Evolutionary conservation across 1,140 invertebrate species (phyloP), one percentile per base, ranked within the genome.

Genomic region (Zaprionus africanus): DNA sequence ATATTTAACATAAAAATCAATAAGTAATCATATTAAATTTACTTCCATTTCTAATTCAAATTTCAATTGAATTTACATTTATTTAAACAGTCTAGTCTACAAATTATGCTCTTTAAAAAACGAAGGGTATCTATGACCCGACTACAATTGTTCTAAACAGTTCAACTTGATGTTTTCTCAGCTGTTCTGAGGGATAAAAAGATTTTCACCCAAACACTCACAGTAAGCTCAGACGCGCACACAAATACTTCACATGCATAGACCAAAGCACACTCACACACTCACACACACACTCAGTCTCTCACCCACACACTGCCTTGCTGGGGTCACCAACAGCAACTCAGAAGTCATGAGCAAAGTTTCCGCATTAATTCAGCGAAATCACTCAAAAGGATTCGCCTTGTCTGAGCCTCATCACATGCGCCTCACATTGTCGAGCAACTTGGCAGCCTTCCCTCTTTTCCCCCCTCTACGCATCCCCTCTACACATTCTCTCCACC

Each of bases 311-410:
- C 31, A 9, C 15, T 11, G 4, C 28, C 24, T 12, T 54, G 24
- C 12, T 26, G 11, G 13, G 5, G 1, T 17, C 22, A 24, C 51
- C 62, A 73, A 58, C 36, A 59, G 49, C 46, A 60, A 58, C 31
- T 65, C 38, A 53, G 22, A 66, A 66, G 70, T 66, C 70, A 38
- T 19, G 22, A 43, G 54, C 71, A 58, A 76, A 66, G 60, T 69
- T 61, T 73, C 38, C 36, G 31, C 76, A 79, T 77, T 69, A 72
- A 77, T 79, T 68, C 51, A 49, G 53, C 31, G 56, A 79, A 79
- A 74, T 82, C 75, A 79, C 65, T 82, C 65, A 69, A 77, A 84
- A 65, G 54, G 66, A 79, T 72, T 72, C 34, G 41, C 41, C 4
- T 24, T 56, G 19, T n/a, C 41, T 51, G 41, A n/a, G 13, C 28